phyloP scores from a whole-genome alignment of 1,140 invertebrate species.

The Drosophila rhopaloa region DNA sequence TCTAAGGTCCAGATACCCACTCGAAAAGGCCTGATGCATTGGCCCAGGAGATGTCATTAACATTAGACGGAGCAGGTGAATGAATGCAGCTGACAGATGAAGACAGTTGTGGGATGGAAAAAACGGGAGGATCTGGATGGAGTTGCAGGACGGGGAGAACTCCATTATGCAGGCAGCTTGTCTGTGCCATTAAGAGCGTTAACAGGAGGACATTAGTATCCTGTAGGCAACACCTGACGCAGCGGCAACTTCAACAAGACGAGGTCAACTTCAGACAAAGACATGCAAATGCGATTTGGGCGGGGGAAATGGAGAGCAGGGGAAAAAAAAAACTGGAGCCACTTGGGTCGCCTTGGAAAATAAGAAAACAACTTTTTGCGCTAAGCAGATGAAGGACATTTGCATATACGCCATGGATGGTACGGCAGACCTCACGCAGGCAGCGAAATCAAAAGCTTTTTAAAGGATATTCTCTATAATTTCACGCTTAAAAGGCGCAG shows the following conservation, averaged over 20 bases:
- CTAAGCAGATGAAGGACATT: conserved; percentile 80
- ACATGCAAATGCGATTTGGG: conserved; percentile 73
- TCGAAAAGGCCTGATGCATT: conserved; percentile 68
- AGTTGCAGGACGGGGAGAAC: conserved; percentile 25
- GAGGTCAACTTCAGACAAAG: conserved; percentile 80
- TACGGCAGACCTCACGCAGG: conserved; percentile 18
- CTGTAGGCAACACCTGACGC: conserved; percentile 76
- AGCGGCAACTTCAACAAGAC: conserved; percentile 24
- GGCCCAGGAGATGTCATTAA: conserved; percentile 80
- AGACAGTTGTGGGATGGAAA: conserved; percentile 39
- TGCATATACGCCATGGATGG: conserved; percentile 54
- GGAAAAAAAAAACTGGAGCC: conserved; percentile 1
- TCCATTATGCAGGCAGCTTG: conserved; percentile 79
- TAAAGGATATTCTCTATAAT: conserved; percentile 81
- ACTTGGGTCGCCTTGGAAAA: conserved; percentile 62
- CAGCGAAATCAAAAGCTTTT: conserved; percentile 80
- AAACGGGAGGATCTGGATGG: background rate
- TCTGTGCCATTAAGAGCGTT: conserved; percentile 77
- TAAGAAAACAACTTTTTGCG: conserved; percentile 79
- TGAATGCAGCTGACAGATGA: conserved; percentile 77
- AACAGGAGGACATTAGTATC: conserved; percentile 73
- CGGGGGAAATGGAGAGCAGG: background rate
- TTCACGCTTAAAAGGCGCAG: conserved; percentile 60
- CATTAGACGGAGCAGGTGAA: conserved; percentile 71
- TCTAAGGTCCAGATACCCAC: conserved; percentile 32